Evolutionary conservation across 2,888 invertebrate genomes (phyloP), one percentile per base, ranked within the genome.

Genomic region (Folsomia candida): DNA sequence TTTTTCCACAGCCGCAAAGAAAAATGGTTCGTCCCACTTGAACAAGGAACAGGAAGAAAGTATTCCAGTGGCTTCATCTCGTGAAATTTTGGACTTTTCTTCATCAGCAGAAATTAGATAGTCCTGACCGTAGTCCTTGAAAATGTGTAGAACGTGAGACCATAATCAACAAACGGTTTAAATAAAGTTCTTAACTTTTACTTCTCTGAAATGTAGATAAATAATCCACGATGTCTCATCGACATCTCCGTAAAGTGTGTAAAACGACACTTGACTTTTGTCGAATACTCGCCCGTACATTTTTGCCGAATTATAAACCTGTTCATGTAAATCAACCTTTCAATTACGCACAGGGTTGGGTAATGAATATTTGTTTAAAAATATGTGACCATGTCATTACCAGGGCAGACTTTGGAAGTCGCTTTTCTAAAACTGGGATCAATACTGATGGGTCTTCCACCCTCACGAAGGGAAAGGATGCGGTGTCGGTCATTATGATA

Each of bases 211-310:
- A 20, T 58, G 65, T 1, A 24, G 27, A 6, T 51, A 24, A 9
- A 69, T 29, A 51, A 72, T 72, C 72, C 72, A 72, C 9, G 69
- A 66, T 25, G 28, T 51, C 2, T 67, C 58, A 26, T 57, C 29
- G 20, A 58, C 29, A 27, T 67, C 67, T 2, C 57, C 57, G 20
- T 58, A 1, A 9, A 67, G 28, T 18, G 58, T 47, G 20, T 57
- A 67, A 20, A 67, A 58, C 3, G 14, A 1, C 2, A 67, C 20
- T n/a, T n/a, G n/a, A n/a, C n/a, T n/a, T 3, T 2, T 62, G 29
- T 62, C 62, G 14, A 18, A 20, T 20, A 27, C 14, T 62, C 62
- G 3, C 2, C 20, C 29, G 11, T 29, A 26, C 29, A 62, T 27
- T 9, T 28, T 29, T 3, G 29, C 62, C 14, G 9, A 18, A 22